A percentile compares a stretch with the other conserved stretches of the same genome.
Evolutionary conservation across 2,888 invertebrate species (phyloP).

Genomic region (Nephrotoma flavescens): DNA sequence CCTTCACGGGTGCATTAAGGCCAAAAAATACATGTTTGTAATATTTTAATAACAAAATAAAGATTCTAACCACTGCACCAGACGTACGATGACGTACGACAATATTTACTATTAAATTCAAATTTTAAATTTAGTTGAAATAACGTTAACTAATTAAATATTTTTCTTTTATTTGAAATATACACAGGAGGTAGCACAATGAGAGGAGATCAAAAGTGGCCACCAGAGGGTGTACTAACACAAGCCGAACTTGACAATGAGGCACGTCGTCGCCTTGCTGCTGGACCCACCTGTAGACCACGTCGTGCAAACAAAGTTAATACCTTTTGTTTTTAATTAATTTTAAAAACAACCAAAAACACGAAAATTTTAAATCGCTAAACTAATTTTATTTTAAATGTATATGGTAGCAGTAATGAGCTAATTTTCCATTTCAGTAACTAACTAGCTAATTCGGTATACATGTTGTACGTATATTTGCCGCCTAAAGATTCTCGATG

Average conservation of each 20-base stretch:
- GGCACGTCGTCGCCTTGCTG: slow-evolving; percentile 52
- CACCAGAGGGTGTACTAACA: slow-evolving; percentile 60
- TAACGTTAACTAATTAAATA: background rate
- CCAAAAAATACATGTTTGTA: no score
- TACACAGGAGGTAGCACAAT: slow-evolving; percentile 60
- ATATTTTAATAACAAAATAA: no score
- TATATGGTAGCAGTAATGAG: background rate
- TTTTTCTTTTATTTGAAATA: background rate
- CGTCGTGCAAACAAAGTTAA: slow-evolving; percentile 41
- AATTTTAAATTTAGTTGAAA: background rate
- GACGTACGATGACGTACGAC: background rate
- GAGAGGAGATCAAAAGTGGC: slow-evolving; percentile 81
- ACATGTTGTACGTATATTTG: background rate
- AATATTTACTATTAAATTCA: background rate
- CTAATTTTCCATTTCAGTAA: background rate
- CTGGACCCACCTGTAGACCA: slow-evolving; percentile 61
- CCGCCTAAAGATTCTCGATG: background rate
- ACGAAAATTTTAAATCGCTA: background rate
- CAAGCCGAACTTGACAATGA: slow-evolving; percentile 60
- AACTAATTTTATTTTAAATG: background rate
- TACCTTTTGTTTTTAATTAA: slow-evolving; percentile 9
- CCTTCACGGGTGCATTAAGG: no score
- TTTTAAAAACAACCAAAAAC: background rate
- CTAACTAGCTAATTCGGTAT: background rate
- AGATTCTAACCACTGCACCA: background rate